Base-by-base conservation (phyloP, 2,888 invertebrate species). In the Ptilodon capucinus region DNA sequence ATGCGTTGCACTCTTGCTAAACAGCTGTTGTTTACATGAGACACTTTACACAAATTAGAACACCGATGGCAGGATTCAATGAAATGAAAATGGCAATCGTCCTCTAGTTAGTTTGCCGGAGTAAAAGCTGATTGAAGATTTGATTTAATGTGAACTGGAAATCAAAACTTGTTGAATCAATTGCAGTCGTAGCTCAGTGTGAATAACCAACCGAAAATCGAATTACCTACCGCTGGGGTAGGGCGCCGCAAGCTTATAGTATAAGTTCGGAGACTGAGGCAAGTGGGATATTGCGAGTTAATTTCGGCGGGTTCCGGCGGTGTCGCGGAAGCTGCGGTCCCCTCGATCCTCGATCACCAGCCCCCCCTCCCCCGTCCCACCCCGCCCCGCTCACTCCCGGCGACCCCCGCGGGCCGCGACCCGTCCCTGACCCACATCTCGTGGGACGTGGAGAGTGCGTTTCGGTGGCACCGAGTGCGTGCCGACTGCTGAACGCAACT, bases 391-490 rank as follows among this genome's bases (percentile, higher is more conserved):
- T 16, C 18, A 23, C 19, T 3, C n/a, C 8, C 2, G 9, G 16
- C 4, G 21, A 13, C 23, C 23, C 19, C 30, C 28, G 52, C 48
- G 65, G 49, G 69, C 66, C 66, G 71, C 48, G 65, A 50, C 70
- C 66, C 66, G 71, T 51, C 74, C 74, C 63, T 74, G 74, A 73
- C 74, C 71, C 48, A 73, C 45, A 55, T 70, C 28, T 28, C 28
- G n/a, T 5, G 35, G 34, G 44, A 38, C 35, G 36, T 18, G 23
- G 30, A 17, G 21, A 21, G 32, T 39, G 36, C 25, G 34, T 16
- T 36, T 38, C 46, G 46, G 42, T 43, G 14, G 19, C 18, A 35
- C 28, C 44, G n/a, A n/a, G 40, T 30, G 42, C 34, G 19, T 17
- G 18, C 7, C 17, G 21, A 18, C n/a, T n/a, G n/a, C n/a, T n/a